Base-by-base conservation (phyloP, 2,888 invertebrate genomes). In the Phengaris arion region DNA sequence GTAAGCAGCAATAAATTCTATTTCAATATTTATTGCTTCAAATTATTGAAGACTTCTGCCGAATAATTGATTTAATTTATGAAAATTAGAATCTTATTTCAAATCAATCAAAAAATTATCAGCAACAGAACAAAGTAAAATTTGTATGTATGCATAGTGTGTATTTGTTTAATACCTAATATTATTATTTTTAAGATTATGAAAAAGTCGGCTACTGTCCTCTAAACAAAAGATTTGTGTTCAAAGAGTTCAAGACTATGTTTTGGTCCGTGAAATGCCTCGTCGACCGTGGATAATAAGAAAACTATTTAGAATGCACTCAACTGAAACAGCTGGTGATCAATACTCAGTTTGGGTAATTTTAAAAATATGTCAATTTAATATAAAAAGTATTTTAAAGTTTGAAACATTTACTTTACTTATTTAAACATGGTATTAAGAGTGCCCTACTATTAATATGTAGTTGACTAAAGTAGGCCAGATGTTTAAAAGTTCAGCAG, bases 341-440 rank as follows among this genome's bases (percentile, higher is more conserved):
- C 94, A 95, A 85, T 95, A 95, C 88, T 94, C 95, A 77, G 89
- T 94, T 81, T 95, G 94, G 95, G 95, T 95, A 88, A 91, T 94
- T 76, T 52, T 54, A 6, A 57, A 15, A 57, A 59, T 59, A 59
- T 59, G 15, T 15, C 15, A 8, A 1, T 9, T 59, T 22, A 9
- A 22, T 9, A 9, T 7, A 9, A 3, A 8, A 59, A 59, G 15
- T 22, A 15, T 9, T 9, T 54, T 59, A 1, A 59, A 59, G 57
- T 59, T 59, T 7, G 59, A 7, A 9, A 57, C n/a, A 15, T 55
- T 55, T 55, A 55, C 6, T 7, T 54, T n/a, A 12, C 6, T 55
- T 12, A 1, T 55, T 8, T n/a, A n/a, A n/a, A 22, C 5, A 35
- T 48, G 48, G 6, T 48, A 48, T 6, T 48, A 7, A 48, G 6